Evolutionary conservation across 2,888 invertebrate genomes (phyloP).

Genomic region (Choristoneura rosaceana): DNA sequence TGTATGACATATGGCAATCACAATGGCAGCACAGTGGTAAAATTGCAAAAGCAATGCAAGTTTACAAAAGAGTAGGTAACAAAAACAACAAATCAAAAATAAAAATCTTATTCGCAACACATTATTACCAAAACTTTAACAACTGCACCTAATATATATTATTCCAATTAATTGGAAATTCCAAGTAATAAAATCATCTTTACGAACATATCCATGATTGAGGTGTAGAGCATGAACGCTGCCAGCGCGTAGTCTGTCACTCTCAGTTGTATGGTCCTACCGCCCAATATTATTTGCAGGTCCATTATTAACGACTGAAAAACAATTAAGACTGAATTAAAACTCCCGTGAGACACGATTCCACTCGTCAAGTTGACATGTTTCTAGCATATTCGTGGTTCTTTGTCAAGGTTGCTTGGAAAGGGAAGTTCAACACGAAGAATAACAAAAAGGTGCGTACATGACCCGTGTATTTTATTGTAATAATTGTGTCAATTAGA

Average conservation of each 20-base stretch:
- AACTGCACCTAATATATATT: background rate
- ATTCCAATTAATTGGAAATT: background rate
- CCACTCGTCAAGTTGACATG: too few relatives aligned
- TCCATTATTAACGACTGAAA: constrained; percentile 54
- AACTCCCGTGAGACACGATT: too few relatives aligned
- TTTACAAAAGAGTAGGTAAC: too few relatives aligned
- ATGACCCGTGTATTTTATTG: too few relatives aligned
- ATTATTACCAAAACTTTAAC: background rate
- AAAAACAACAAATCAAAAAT: background rate
- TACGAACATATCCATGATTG: constrained; percentile 48
- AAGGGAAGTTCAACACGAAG: too few relatives aligned
- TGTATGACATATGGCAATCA: too few relatives aligned
- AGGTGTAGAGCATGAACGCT: constrained; percentile 52
- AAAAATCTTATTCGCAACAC: constrained; percentile 1
- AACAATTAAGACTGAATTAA: background rate
- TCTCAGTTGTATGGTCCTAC: constrained; percentile 47
- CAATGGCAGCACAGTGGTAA: too few relatives aligned
- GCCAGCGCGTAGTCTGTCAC: constrained; percentile 50
- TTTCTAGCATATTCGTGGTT: too few relatives aligned
- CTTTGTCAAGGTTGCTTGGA: too few relatives aligned
- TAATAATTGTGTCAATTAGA: too few relatives aligned
- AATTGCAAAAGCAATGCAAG: too few relatives aligned
- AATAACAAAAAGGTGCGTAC: too few relatives aligned
- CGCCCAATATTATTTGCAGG: constrained; percentile 54
- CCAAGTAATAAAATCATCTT: constrained; percentile 33